Conservation (phyloP, 2,888 invertebrate species). For the Drosophila cracens region DNA sequence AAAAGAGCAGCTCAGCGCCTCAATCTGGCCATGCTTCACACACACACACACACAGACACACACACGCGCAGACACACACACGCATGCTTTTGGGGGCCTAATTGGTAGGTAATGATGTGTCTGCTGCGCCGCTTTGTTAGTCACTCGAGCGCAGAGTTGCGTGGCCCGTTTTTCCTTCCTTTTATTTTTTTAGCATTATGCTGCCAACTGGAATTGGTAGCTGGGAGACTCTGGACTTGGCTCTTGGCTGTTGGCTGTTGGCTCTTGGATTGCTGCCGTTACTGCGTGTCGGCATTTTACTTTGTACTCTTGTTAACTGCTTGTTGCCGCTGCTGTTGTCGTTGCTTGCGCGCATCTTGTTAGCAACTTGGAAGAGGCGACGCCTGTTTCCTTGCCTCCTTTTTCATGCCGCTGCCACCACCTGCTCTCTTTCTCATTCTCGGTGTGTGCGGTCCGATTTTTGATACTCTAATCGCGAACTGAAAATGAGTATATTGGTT, state of each 20-base stretch:
- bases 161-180: constrained; percentile 50
- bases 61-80: constrained; percentile 1
- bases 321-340: constrained; percentile 58
- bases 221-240: constrained; percentile 11
- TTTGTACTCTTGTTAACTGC: constrained; percentile 70
- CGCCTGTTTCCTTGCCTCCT: constrained; percentile 30
- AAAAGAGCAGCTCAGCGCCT: constrained; percentile 56
- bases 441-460: constrained; percentile 49
- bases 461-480: background rate
- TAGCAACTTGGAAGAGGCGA: constrained; percentile 57
- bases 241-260: constrained; percentile 1
- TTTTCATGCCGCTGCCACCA: constrained; percentile 1
- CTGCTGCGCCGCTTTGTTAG: constrained; percentile 79
- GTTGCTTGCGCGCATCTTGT: constrained; percentile 72
- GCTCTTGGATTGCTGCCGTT: background rate
- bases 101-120: constrained; percentile 81
- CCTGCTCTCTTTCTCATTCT: background rate
- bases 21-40: background rate
- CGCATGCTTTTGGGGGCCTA: constrained; percentile 68
- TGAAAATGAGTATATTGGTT: background rate
- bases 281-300: constrained; percentile 70
- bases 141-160: constrained; percentile 61
- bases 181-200: constrained; percentile 13
- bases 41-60: background rate
- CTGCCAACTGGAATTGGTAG: constrained; percentile 34